Conservation (phyloP, 1,140 invertebrate species). For the Drosophila triauraria region DNA sequence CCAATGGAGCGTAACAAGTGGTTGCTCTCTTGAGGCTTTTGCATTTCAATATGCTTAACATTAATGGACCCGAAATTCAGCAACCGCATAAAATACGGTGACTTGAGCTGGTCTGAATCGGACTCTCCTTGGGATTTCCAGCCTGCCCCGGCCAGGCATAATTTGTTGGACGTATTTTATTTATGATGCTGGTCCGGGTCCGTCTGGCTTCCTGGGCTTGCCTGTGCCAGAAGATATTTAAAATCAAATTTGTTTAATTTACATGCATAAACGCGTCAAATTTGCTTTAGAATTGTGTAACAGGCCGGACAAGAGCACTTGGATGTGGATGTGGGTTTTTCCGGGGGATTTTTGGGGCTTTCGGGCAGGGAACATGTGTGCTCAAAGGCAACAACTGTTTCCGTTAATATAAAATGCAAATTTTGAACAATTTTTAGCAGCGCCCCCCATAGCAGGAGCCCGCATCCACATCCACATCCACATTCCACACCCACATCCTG, state of each 20-base stretch:
- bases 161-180: conserved; percentile 55
- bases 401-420: conserved; percentile 84
- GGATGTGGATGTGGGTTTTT: conserved; percentile 37
- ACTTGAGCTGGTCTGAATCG: conserved; percentile 57
- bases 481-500: conserved; percentile 12
- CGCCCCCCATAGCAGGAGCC: conserved; percentile 36
- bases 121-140: conserved; percentile 18
- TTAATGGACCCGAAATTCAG: conserved; percentile 62
- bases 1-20: conserved; percentile 53
- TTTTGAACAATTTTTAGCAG: conserved; percentile 76
- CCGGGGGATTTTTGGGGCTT: conserved; percentile 5
- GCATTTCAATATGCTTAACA: conserved; percentile 51
- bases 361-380: conserved; percentile 44
- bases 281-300: conserved; percentile 78
- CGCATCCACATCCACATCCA: not conserved
- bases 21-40: conserved; percentile 37
- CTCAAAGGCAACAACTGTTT: conserved; percentile 83
- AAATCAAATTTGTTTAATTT: conserved; percentile 84
- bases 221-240: conserved; percentile 78
- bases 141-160: conserved; percentile 18
- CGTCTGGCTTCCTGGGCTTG: conserved; percentile 3
- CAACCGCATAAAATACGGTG: conserved; percentile 66
- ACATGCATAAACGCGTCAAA: conserved; percentile 84
- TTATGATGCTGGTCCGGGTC: conserved; percentile 33
- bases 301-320: conserved; percentile 45